Conservation (phyloP, 2,888 invertebrate genomes). For the Chouioia cunea region DNA sequence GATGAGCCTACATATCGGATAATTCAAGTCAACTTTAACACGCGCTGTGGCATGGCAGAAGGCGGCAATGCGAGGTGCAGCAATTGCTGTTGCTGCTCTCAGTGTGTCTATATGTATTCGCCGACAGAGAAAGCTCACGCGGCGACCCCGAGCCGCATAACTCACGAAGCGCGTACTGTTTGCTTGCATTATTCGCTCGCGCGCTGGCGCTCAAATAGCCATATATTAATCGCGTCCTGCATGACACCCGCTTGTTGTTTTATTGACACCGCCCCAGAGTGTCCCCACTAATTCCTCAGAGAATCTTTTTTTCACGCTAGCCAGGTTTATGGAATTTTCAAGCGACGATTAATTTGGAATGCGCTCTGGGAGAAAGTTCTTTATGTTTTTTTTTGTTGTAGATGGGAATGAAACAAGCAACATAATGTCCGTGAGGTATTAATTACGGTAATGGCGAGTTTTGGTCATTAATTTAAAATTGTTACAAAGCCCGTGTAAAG, state of each 20-base stretch:
- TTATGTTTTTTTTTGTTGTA: constrained; percentile 14
- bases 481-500: constrained; percentile 58
- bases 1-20: constrained; percentile 49
- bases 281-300: too few relatives aligned
- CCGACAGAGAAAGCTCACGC: too few relatives aligned
- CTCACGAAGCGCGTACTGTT: constrained; percentile 57
- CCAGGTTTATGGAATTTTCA: constrained; percentile 28
- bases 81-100: constrained; percentile 49
- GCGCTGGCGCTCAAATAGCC: constrained; percentile 60
- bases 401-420: constrained; percentile 52
- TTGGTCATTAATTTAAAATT: constrained; percentile 61
- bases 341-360: constrained; percentile 38
- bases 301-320: neutral
- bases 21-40: constrained; percentile 64
- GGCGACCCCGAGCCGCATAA: constrained; percentile 60
- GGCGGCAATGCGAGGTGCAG: constrained; percentile 53
- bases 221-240: constrained; percentile 60
- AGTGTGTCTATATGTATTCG: too few relatives aligned
- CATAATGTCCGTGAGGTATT: constrained; percentile 58
- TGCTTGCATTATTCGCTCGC: constrained; percentile 61
- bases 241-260: constrained; percentile 58
- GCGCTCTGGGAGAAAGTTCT: constrained; percentile 5
- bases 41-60: constrained; percentile 33
- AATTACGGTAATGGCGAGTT: constrained; percentile 61
- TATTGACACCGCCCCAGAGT: constrained; percentile 53